Percentiles rank a stretch among this genome's conserved stretches.
Evolutionary conservation across 1,140 invertebrate genomes (phyloP).

Genomic region (Diorhabda carinulata): DNA sequence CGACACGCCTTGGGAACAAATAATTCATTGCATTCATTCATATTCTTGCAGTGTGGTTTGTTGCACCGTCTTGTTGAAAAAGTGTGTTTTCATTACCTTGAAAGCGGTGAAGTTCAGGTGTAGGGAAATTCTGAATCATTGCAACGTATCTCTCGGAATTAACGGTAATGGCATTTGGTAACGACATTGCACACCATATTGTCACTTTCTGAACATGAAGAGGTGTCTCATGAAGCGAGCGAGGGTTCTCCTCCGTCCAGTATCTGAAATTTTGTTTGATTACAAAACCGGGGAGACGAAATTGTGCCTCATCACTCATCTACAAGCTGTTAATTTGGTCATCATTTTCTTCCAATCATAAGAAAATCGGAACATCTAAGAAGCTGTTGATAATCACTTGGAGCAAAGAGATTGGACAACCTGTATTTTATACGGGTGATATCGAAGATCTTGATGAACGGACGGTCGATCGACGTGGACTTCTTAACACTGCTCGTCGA

Average conservation of each 20-base stretch:
- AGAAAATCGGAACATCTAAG: slow-evolving; percentile 15
- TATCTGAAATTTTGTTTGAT: slow-evolving; percentile 17
- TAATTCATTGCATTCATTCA: too few species aligned
- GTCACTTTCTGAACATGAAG: slow-evolving; percentile 16
- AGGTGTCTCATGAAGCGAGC: slow-evolving; percentile 24
- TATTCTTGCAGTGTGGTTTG: background rate
- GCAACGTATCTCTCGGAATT: slow-evolving; percentile 22
- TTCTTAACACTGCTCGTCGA: slow-evolving; percentile 21
- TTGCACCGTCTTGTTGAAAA: slow-evolving; percentile 33
- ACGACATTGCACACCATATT: slow-evolving; percentile 20
- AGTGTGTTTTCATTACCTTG: background rate
- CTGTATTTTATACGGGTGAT: slow-evolving; percentile 19
- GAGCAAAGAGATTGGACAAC: slow-evolving; percentile 21
- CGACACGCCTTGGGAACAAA: too few species aligned
- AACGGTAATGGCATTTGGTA: slow-evolving; percentile 21
- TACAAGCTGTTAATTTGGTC: slow-evolving; percentile 13
- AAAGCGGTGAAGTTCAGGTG: background rate
- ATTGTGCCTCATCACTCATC: slow-evolving; percentile 5
- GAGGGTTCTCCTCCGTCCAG: slow-evolving; percentile 18
- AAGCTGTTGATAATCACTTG: slow-evolving; percentile 22
- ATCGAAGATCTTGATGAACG: slow-evolving; percentile 15
- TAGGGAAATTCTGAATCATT: slow-evolving; percentile 23
- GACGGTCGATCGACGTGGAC: slow-evolving; percentile 22
- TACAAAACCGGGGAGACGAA: background rate
- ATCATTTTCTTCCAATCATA: slow-evolving; percentile 18